Base-by-base conservation (phyloP, 2,113 vertebrate genomes). In the Stegastes partitus region DNA sequence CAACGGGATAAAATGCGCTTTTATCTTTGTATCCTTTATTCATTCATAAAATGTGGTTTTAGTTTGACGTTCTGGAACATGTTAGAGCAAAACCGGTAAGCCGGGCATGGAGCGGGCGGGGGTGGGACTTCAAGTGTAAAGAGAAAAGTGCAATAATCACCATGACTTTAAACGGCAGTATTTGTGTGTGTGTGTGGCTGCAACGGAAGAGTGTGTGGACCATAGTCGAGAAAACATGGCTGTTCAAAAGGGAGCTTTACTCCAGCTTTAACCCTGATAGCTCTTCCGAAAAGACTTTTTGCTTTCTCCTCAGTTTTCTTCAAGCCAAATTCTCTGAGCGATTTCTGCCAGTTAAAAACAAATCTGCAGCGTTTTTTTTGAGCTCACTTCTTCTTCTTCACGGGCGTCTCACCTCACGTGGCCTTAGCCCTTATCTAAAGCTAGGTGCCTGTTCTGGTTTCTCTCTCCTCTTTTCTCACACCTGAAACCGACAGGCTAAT, bases 21-120 rank as follows among this genome's bases (percentile, higher is more conserved):
- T 90, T 83, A 90, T 91, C 83, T 82, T 82, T 70, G 70, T 70
- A 34, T 83, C 77, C 72, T 73, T 81, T 76, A 82, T 90, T 81
- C 82, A 86, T 91, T 91, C 80, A 87, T 80, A 87, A 89, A 92
- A 93, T 92, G 81, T 93, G 91, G 85, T 89, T 91, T 83, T 68
- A 54, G 81, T 93, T 92, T 87, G 59, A 79, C 9, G 49, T 71
- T 91, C 91, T 92, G 91, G 91, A 92, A 90, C 82, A 85, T 2
- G 83, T 93, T 92, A 91, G 62, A 70, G 71, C 54, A 81, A 82
- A 80, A 83, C 69, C 68, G 10, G 74, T 65, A 68, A 51, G 54
- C 16, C 0, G 2, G 54, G 79, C 19, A 61, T 14, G 62, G 34
- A 53, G 53, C 66, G 23, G 34, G 54, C 5, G 12, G 80, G 73